Evolutionary conservation across 1,140 invertebrate genomes (phyloP), one percentile per base, ranked within the genome.

Genomic region (Drosophila tsacasi): DNA sequence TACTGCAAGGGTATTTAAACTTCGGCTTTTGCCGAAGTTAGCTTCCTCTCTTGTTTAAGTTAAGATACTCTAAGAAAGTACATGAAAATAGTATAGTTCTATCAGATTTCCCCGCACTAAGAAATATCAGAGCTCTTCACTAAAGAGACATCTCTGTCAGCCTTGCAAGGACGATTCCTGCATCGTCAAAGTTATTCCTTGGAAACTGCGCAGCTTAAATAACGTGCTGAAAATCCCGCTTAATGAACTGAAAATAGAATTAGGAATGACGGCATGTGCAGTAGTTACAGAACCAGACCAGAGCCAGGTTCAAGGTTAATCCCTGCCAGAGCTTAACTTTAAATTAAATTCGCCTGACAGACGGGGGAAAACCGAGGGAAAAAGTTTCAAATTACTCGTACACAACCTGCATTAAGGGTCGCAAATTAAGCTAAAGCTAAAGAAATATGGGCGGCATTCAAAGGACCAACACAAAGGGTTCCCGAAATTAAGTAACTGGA

Each of bases 201-300:
- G 59, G 54, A 30, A 67, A 77, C 57, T 62, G 62, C 65, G 46
- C 42, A 64, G 68, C 55, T 62, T 57, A 78, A 81, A 81, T 84
- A 87, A 87, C 66, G 77, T 72, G 76, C 64, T 78, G 68, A 77
- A 86, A 87, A 87, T 89, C 77, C 50, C 77, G 84, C 69, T 81
- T 87, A 87, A 84, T 89, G 83, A 89, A 84, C 76, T 87, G 84
- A 87, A 87, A 87, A 87, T 84, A 81, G 73, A 84, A 87, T 76
- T 65, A 87, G 64, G 49, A 83, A 68, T 65, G 63, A 62, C 58
- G 40, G 73, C 81, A 74, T 74, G 79, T 65, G 71, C 57, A 49
- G 57, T 59, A 54, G 37, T 46, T 71, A 66, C 67, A 57, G 61
- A 35, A 17, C 2, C 57, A 62, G 27, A 21, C 47, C 25, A 50